Percentiles rank a stretch among this genome's conserved stretches.
Evolutionary conservation across 2,888 invertebrate species (phyloP).

Genomic region (Lamellibrachia columna): DNA sequence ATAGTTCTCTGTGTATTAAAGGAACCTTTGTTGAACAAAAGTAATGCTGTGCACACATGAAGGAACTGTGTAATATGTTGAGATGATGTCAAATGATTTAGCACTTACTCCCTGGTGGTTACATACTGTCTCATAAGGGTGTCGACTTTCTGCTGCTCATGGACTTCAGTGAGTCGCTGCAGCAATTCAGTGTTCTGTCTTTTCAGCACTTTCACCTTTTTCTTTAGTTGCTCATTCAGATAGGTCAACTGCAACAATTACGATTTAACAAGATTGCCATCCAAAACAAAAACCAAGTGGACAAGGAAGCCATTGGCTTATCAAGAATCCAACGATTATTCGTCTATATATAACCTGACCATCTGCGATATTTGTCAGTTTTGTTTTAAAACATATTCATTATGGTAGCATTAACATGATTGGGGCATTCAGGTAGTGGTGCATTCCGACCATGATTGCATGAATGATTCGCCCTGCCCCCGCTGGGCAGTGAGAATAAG

Average conservation of each 20-base stretch:
- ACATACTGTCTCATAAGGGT: neutral
- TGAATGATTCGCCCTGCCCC: neutral
- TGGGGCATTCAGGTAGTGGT: too few relatives aligned
- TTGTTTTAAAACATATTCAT: too few relatives aligned
- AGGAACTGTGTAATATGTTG: neutral
- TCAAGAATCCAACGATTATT: too few relatives aligned
- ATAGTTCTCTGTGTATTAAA: neutral
- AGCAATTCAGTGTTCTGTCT: neutral
- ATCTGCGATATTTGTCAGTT: too few relatives aligned
- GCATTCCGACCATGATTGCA: too few relatives aligned
- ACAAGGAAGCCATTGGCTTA: too few relatives aligned
- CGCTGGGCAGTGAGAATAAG: neutral
- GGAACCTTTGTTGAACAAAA: neutral
- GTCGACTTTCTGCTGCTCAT: neutral
- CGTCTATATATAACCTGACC: too few relatives aligned
- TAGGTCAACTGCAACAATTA: neutral
- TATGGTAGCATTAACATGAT: too few relatives aligned
- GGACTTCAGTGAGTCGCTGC: neutral
- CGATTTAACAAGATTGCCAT: neutral
- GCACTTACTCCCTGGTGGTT: neutral
- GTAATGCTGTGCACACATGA: neutral
- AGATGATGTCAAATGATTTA: too few relatives aligned
- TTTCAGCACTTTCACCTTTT: neutral
- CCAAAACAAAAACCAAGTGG: too few relatives aligned
- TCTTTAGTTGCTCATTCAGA: conserved; percentile 5